Evolutionary conservation across 2,888 invertebrate species (phyloP).

Genomic region (Branchellion lobata): DNA sequence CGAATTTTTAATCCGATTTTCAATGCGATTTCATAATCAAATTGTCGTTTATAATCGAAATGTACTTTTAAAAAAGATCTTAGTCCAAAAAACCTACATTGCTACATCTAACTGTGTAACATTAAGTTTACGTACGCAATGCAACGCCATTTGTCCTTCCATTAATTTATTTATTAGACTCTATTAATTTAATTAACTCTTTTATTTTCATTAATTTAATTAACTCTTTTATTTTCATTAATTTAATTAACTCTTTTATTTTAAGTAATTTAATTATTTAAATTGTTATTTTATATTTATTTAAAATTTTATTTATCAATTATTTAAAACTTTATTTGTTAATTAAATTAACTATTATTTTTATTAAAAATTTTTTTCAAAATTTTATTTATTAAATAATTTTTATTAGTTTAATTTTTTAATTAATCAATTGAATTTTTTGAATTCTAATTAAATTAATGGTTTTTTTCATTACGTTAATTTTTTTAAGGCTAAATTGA

Average conservation of each 20-base stretch:
- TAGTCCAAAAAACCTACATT: no score
- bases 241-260: not conserved
- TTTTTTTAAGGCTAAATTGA: no score
- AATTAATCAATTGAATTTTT: no score
- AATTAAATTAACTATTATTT: not conserved
- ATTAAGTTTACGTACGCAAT: not conserved
- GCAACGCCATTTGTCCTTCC: not conserved
- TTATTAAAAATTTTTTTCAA: no score
- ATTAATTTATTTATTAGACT: no score
- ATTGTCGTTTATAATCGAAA: no score
- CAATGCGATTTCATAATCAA: no score
- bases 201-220: not conserved
- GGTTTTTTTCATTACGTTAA: no score
- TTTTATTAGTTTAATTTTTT: not conserved
- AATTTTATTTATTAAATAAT: slow-evolving; percentile 16
- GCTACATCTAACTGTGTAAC: not conserved
- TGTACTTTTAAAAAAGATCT: no score
- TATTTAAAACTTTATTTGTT: not conserved
- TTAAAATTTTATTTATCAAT: not conserved
- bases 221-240: not conserved
- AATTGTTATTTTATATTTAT: not conserved
- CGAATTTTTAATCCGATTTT: not conserved
- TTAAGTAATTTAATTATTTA: not conserved
- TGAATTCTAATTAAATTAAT: no score
- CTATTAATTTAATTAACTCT: not conserved